phyloP scores from a whole-genome alignment of 2,113 vertebrate genomes.

The Rhinolophus ferrumequinum region DNA sequence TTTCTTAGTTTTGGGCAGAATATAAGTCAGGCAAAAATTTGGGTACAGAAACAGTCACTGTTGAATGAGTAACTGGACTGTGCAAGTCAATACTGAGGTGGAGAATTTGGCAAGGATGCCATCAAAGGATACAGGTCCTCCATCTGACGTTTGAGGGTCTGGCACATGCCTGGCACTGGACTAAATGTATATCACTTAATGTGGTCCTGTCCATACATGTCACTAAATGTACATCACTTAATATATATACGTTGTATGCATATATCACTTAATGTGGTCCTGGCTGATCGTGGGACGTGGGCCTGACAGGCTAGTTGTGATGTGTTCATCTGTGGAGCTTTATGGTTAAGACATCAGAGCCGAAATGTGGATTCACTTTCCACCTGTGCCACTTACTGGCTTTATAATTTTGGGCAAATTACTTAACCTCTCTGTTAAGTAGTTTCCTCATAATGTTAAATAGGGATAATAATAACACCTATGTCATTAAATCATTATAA shows the following conservation, averaged over 20 bases:
- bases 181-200: too few relatives aligned
- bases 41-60: background rate
- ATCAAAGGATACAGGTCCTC: background rate
- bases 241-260: too few relatives aligned
- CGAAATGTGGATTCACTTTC: background rate
- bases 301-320: background rate
- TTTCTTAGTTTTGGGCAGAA: constrained; percentile 22
- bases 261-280: background rate
- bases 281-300: background rate
- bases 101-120: background rate
- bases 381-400: background rate
- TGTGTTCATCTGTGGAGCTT: background rate
- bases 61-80: background rate
- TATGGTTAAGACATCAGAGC: background rate
- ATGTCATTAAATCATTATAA: background rate
- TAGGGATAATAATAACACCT: background rate
- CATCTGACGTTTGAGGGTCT: background rate
- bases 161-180: background rate
- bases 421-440: background rate
- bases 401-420: background rate
- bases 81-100: background rate
- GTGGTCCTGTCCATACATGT: too few relatives aligned
- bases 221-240: too few relatives aligned
- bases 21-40: background rate
- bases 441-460: background rate